phyloP scores from a whole-genome alignment of 2,888 invertebrate species.

The Apeira syringaria region DNA sequence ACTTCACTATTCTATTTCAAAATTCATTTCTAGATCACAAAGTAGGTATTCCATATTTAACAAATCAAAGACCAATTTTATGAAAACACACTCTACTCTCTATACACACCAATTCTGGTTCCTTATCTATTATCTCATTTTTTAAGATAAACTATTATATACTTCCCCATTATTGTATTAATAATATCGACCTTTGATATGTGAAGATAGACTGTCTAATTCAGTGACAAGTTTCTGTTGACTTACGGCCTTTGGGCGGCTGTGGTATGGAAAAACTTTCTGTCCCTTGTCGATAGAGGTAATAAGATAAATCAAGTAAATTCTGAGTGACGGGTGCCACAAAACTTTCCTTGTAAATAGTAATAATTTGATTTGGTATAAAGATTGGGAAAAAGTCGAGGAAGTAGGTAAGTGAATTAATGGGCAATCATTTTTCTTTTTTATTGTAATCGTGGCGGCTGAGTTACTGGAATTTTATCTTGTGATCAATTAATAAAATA shows the following conservation, averaged over 20 bases:
- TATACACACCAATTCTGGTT: slow-evolving; percentile 39
- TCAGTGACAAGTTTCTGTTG: slow-evolving; percentile 27
- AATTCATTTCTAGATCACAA: too few relatives aligned
- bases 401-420: slow-evolving; percentile 46
- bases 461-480: slow-evolving; percentile 21
- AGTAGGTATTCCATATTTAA: too few relatives aligned
- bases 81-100: slow-evolving; percentile 27
- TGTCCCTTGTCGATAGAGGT: slow-evolving; percentile 62
- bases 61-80: slow-evolving; percentile 27
- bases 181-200: slow-evolving; percentile 39
- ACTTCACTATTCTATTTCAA: too few relatives aligned
- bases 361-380: slow-evolving; percentile 54
- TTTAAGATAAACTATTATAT: slow-evolving; percentile 62
- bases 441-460: slow-evolving; percentile 38
- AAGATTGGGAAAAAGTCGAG: slow-evolving; percentile 52
- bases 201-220: slow-evolving; percentile 43
- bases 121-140: slow-evolving; percentile 71
- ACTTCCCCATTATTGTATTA: slow-evolving; percentile 38
- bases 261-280: slow-evolving; percentile 46
- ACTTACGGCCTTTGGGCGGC: slow-evolving; percentile 41
- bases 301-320: slow-evolving; percentile 71
- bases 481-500: slow-evolving; percentile 23
- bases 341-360: slow-evolving; percentile 53
- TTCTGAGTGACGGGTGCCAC: slow-evolving; percentile 46
- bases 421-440: slow-evolving; percentile 36